Percentiles rank a stretch among this genome's conserved stretches.
phyloP scores from a whole-genome alignment of 2,797 vertebrate genomes.

The Falco biarmicus region DNA sequence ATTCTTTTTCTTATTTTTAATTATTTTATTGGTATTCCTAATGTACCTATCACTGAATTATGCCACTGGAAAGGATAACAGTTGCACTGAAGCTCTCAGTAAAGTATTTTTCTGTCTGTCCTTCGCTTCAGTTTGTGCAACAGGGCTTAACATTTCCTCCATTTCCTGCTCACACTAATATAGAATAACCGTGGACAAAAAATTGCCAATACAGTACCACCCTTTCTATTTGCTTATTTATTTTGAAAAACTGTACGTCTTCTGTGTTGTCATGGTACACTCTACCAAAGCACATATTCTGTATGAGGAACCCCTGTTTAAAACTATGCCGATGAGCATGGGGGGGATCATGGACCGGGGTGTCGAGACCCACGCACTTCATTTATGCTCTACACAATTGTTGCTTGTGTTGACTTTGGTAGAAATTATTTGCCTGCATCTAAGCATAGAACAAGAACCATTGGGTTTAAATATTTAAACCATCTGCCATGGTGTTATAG shows the following conservation, averaged over 20 bases:
- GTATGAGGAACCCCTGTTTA: background rate
- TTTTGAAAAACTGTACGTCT: constrained; percentile 21
- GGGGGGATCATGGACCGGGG: background rate
- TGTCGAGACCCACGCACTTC: background rate
- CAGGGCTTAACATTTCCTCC: background rate
- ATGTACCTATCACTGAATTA: constrained; percentile 9
- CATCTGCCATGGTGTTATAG: background rate
- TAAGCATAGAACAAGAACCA: background rate
- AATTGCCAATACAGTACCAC: background rate
- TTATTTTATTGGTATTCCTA: background rate
- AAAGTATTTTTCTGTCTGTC: background rate
- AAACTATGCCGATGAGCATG: background rate
- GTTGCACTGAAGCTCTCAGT: constrained; percentile 41
- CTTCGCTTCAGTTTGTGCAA: constrained; percentile 15
- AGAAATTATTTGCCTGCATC: constrained; percentile 10
- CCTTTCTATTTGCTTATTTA: constrained; percentile 20
- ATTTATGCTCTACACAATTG: background rate
- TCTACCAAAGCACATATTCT: background rate
- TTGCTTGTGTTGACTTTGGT: constrained; percentile 30
- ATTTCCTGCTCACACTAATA: background rate
- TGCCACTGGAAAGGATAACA: constrained; percentile 42
- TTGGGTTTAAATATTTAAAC: background rate
- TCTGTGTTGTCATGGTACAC: background rate
- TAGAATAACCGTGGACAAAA: background rate
- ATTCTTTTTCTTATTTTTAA: background rate